A percentile compares a stretch with the other conserved stretches of the same genome.
These are phyloP conservation scores for Simalia tracyae DNA, from an alignment of 2,797 vertebrate genomes.

Conservation along the genomic window DNA sequence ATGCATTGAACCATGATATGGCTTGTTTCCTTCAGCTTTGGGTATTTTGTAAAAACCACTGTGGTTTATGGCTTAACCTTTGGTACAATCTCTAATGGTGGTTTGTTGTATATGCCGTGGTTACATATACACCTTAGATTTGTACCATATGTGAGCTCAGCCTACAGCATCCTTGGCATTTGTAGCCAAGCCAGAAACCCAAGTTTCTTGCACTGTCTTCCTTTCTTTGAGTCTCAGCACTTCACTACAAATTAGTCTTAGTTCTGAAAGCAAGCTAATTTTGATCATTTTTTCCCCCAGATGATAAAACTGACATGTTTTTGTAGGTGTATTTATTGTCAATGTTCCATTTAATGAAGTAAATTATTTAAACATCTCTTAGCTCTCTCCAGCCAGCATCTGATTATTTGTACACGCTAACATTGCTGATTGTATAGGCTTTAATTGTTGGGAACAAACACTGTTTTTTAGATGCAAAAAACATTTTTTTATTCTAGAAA, in stretches of 20 bases:
- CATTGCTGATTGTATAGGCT: background rate
- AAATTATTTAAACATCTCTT: conserved; percentile 5
- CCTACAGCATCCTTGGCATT: background rate
- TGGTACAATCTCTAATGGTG: background rate
- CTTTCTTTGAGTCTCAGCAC: background rate
- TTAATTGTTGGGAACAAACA: background rate
- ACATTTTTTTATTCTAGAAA: background rate
- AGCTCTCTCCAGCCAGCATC: background rate
- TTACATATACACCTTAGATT: background rate
- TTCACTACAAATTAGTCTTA: background rate
- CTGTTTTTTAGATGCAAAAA: background rate
- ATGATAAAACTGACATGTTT: conserved; percentile 7
- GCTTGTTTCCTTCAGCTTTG: background rate
- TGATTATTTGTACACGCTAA: background rate
- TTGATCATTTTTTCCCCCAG: background rate
- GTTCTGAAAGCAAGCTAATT: background rate
- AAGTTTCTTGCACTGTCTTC: background rate
- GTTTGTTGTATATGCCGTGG: background rate
- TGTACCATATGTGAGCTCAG: background rate
- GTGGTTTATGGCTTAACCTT: background rate
- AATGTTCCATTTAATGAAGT: background rate
- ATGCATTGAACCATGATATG: background rate
- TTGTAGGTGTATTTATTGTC: background rate
- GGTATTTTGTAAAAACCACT: background rate
- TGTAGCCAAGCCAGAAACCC: background rate